A percentile compares a stretch with the other conserved stretches of the same genome.
phyloP scores from a whole-genome alignment of 2,888 invertebrate species.

The Nomada flava region DNA sequence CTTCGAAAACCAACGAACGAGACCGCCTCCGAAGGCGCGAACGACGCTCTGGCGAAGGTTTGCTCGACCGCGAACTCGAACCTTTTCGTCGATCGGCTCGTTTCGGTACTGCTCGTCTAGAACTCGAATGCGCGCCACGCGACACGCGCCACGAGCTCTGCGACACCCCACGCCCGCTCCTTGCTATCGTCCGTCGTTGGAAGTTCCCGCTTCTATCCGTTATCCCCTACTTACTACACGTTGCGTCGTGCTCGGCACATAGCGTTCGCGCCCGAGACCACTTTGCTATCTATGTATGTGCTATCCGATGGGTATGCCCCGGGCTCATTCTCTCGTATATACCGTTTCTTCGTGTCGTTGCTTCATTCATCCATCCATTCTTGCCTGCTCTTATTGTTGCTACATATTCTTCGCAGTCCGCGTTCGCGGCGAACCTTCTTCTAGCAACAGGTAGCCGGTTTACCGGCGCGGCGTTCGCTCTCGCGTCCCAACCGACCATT shows the following conservation, averaged over 20 bases:
- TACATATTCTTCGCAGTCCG: no score
- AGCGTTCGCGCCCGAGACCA: background rate
- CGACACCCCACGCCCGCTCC: conserved; percentile 38
- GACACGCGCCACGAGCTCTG: conserved; percentile 39
- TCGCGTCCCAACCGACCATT: no score
- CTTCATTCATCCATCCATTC: no score
- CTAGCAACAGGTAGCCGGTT: background rate
- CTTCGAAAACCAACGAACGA: background rate
- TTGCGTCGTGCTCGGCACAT: background rate
- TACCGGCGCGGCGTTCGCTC: no score
- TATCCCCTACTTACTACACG: conserved; percentile 3
- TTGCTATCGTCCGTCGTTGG: conserved; percentile 17
- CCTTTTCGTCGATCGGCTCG: conserved; percentile 39
- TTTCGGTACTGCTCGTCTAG: conserved; percentile 42
- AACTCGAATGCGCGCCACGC: conserved; percentile 50
- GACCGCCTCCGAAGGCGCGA: background rate
- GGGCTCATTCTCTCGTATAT: no score
- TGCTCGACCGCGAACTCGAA: conserved; percentile 48
- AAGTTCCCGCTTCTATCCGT: conserved; percentile 6
- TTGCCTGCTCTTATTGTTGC: no score
- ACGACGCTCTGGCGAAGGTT: conserved; percentile 29
- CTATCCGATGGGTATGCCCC: background rate
- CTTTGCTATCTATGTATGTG: background rate
- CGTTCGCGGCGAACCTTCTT: background rate
- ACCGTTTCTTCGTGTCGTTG: no score